Percentiles rank a stretch among this genome's conserved stretches.
Conservation (phyloP, 2,797 vertebrate genomes). For the Rhadinocentrus ornatus region DNA sequence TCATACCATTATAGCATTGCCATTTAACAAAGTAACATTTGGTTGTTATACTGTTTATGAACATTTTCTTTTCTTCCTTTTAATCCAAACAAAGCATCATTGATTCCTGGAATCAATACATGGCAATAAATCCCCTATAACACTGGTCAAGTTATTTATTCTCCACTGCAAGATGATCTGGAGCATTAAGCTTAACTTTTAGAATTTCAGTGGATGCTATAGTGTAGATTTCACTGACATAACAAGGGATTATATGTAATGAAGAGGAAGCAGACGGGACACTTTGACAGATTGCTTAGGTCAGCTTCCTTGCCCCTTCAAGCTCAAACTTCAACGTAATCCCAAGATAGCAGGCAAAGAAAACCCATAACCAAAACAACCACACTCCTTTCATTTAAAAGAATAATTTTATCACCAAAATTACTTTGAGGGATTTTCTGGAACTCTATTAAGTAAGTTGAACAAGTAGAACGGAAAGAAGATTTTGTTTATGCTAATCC, state of each 20-base stretch:
- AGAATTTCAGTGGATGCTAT: conserved; percentile 37
- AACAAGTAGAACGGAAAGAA: conserved; percentile 47
- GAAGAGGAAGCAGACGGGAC: conserved; percentile 52
- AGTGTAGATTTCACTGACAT: conserved; percentile 47
- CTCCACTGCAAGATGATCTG: conserved; percentile 19
- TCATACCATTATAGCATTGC: not conserved
- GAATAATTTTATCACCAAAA: conserved; percentile 54
- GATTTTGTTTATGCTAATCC: conserved; percentile 67
- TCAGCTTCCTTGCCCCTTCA: conserved; percentile 31
- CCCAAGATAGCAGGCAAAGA: conserved; percentile 39
- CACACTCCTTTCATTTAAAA: conserved; percentile 9
- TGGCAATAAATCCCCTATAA: not conserved
- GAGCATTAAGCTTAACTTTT: conserved; percentile 21
- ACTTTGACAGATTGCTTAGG: conserved; percentile 53
- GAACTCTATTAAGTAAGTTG: conserved; percentile 50
- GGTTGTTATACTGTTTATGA: not conserved
- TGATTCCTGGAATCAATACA: conserved; percentile 1
- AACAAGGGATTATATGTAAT: conserved; percentile 64
- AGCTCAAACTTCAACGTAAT: conserved; percentile 45
- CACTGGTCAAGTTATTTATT: conserved; percentile 23
- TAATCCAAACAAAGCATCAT: not conserved
- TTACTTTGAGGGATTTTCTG: conserved; percentile 64
- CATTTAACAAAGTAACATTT: not conserved
- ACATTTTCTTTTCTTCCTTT: not conserved
- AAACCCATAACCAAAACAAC: conserved; percentile 50